phyloP scores from a whole-genome alignment of 2,797 vertebrate species.

The Trachurus trachurus region DNA sequence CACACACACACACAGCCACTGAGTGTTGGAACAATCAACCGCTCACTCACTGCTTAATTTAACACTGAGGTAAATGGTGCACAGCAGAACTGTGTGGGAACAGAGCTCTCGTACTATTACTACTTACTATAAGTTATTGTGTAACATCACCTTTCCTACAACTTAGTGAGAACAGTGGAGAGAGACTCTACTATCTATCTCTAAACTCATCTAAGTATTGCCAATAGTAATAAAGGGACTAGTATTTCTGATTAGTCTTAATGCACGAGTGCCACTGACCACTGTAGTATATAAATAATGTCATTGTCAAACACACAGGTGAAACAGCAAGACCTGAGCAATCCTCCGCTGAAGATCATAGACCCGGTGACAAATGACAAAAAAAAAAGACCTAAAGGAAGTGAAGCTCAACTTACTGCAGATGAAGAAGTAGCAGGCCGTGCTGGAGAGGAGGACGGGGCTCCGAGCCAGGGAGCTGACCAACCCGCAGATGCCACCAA shows the following conservation, averaged over 20 bases:
- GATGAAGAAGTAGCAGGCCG: slow-evolving; percentile 84
- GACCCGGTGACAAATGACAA: not conserved
- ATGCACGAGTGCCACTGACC: not conserved
- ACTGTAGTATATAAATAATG: not conserved
- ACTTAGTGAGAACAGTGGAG: not conserved
- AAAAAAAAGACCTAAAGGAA: not conserved
- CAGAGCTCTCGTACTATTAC: not conserved
- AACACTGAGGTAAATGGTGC: slow-evolving; percentile 22
- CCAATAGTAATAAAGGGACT: not conserved
- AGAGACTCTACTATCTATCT: no score
- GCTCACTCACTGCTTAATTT: slow-evolving; percentile 23
- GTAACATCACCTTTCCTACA: not conserved
- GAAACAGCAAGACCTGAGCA: not conserved
- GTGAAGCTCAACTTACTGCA: slow-evolving; percentile 83
- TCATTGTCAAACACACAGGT: not conserved
- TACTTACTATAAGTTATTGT: not conserved
- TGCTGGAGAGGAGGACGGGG: slow-evolving; percentile 77
- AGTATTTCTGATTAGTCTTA: not conserved
- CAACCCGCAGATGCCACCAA: slow-evolving; percentile 86
- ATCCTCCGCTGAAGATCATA: not conserved
- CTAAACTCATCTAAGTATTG: not conserved
- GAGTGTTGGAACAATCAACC: not conserved
- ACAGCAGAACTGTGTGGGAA: slow-evolving; percentile 4
- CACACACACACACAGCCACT: not conserved
- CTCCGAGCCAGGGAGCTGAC: slow-evolving; percentile 85